These are phyloP conservation scores for Cavia porcellus DNA, from an alignment of 2,113 vertebrate genomes.

Conservation along the genomic window DNA sequence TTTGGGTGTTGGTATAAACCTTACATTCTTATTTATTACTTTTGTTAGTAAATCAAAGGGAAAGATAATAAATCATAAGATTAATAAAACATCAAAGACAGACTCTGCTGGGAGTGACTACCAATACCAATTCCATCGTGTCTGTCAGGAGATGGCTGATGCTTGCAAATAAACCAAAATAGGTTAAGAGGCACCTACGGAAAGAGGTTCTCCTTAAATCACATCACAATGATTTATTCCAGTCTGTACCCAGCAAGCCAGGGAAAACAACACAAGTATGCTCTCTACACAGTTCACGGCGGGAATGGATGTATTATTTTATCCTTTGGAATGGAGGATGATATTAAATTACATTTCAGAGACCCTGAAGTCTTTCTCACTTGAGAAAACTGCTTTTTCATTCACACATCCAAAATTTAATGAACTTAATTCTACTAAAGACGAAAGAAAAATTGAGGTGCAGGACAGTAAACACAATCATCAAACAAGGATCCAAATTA, in stretches of 20 bases:
- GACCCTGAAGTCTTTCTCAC: not conserved
- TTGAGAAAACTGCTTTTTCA: not conserved
- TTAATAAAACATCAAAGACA: slow-evolving; percentile 82
- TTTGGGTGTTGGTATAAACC: slow-evolving; percentile 67
- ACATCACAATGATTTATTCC: not conserved
- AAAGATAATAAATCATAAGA: slow-evolving; percentile 69
- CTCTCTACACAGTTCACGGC: not conserved
- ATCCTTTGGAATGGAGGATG: not conserved
- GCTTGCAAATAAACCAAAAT: slow-evolving; percentile 31
- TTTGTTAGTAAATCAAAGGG: slow-evolving; percentile 66
- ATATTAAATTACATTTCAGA: slow-evolving; percentile 30
- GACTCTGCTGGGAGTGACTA: slow-evolving; percentile 61
- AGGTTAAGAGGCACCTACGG: not conserved
- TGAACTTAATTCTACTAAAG: slow-evolving; percentile 41
- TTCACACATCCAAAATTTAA: not conserved
- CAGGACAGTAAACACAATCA: slow-evolving; percentile 16
- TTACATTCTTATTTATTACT: slow-evolving; percentile 61
- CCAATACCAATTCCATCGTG: slow-evolving; percentile 43
- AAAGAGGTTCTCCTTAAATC: slow-evolving; percentile 59
- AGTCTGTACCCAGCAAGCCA: not conserved
- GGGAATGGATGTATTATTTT: not conserved
- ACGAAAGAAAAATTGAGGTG: slow-evolving; percentile 43
- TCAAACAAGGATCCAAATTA: slow-evolving; percentile 29
- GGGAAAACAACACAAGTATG: not conserved
- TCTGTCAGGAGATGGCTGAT: slow-evolving; percentile 35